phyloP scores from a whole-genome alignment of 2,113 vertebrate genomes.

The Serinus canaria region DNA sequence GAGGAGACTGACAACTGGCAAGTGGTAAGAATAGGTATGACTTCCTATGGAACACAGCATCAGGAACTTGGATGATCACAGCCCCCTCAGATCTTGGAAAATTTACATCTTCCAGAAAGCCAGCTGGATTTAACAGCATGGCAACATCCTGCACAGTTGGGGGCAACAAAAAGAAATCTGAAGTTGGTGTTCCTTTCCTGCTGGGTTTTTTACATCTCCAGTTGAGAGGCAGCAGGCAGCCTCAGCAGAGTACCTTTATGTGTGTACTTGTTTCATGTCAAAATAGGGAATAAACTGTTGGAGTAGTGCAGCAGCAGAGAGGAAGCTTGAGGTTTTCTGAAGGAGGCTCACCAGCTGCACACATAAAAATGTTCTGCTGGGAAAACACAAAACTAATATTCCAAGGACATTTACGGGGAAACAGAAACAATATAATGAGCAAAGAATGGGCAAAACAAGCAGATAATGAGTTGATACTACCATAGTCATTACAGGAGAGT shows the following conservation, averaged over 20 bases:
- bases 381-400: slow-evolving; percentile 46
- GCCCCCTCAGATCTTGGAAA: slow-evolving; percentile 35
- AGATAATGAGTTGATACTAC: slow-evolving; percentile 40
- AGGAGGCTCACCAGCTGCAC: slow-evolving; percentile 59
- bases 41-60: slow-evolving; percentile 24
- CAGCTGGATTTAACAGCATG: slow-evolving; percentile 65
- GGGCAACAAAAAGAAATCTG: slow-evolving; percentile 52
- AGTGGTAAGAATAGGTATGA: slow-evolving; percentile 7
- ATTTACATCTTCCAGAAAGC: slow-evolving; percentile 64
- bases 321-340: slow-evolving; percentile 40
- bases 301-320: neutral
- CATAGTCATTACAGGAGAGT: neutral
- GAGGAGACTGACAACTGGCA: neutral
- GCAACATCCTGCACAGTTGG: slow-evolving; percentile 56
- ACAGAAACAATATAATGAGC: slow-evolving; percentile 4
- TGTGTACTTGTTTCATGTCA: slow-evolving; percentile 50
- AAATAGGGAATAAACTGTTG: slow-evolving; percentile 57
- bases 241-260: slow-evolving; percentile 64
- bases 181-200: slow-evolving; percentile 46
- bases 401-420: slow-evolving; percentile 33
- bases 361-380: slow-evolving; percentile 37
- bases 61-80: slow-evolving; percentile 40
- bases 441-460: slow-evolving; percentile 23
- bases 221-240: slow-evolving; percentile 62
- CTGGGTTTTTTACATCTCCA: slow-evolving; percentile 64